Evolutionary conservation across 2,797 vertebrate genomes (phyloP).

Genomic region (Phoebastria nigripes): DNA sequence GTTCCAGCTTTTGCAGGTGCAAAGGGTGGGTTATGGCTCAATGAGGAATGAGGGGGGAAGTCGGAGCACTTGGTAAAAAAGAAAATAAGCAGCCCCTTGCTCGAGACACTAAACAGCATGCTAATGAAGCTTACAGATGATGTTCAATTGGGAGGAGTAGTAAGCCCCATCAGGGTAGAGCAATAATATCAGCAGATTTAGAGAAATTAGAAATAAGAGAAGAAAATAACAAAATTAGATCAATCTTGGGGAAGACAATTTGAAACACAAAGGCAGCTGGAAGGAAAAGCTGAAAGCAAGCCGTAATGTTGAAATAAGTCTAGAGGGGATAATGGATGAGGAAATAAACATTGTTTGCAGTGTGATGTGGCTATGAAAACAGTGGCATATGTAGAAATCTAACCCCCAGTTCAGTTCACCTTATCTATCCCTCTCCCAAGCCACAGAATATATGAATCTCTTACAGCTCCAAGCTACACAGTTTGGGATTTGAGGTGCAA

Average conservation of each 20-base stretch:
- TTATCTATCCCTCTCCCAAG: neutral
- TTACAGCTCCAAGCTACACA: neutral
- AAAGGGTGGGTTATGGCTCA: neutral
- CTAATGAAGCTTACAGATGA: slow-evolving; percentile 49
- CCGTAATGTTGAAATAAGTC: neutral
- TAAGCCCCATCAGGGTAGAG: neutral
- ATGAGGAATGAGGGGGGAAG: neutral
- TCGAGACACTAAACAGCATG: neutral
- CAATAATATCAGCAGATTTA: slow-evolving; percentile 4
- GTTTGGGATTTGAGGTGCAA: neutral
- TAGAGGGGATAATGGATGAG: neutral
- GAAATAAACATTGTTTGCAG: neutral
- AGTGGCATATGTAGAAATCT: neutral
- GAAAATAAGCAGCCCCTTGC: neutral
- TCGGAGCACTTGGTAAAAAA: neutral
- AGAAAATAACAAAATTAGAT: slow-evolving; percentile 56
- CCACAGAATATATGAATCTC: neutral
- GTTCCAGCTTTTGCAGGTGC: neutral
- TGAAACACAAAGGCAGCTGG: slow-evolving; percentile 31
- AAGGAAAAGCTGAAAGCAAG: slow-evolving; percentile 31
- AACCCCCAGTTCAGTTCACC: neutral
- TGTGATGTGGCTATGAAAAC: neutral
- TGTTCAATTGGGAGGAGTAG: neutral
- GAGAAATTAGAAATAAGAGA: slow-evolving; percentile 52
- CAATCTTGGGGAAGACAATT: slow-evolving; percentile 27